Percentiles rank a stretch among this genome's conserved stretches.
phyloP scores from a whole-genome alignment of 2,797 vertebrate species.

The Neopelma chrysocephalum region DNA sequence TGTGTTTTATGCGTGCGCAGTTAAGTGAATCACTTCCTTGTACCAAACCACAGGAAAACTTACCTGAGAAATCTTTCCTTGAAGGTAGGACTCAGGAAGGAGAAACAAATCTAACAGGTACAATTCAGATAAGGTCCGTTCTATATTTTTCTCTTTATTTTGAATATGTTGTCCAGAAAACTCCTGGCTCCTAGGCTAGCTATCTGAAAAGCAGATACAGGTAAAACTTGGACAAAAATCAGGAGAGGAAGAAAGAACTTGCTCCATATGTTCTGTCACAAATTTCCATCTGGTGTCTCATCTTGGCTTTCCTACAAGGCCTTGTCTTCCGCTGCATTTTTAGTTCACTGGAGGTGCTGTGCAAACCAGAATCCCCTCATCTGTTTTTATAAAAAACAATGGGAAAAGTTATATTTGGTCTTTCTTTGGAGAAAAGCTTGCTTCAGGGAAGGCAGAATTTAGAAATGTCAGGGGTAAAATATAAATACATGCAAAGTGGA shows the following conservation, averaged over 20 bases:
- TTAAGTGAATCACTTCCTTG: not conserved
- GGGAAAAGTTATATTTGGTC: not conserved
- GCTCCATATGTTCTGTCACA: not conserved
- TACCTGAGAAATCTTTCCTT: not conserved
- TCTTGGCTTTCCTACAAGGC: not conserved
- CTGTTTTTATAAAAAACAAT: not conserved
- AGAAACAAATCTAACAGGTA: not conserved
- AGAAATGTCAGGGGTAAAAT: slow-evolving; percentile 21
- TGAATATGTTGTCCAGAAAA: not conserved
- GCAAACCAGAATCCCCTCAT: not conserved
- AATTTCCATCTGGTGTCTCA: not conserved
- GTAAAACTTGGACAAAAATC: not conserved
- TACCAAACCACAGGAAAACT: not conserved
- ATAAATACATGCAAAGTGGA: slow-evolving; percentile 25
- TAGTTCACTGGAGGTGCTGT: not conserved
- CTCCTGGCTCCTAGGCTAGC: not conserved
- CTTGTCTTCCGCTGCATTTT: not conserved
- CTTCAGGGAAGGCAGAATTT: not conserved
- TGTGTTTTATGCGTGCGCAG: not conserved
- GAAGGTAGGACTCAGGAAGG: not conserved
- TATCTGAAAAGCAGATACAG: not conserved
- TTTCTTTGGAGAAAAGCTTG: not conserved
- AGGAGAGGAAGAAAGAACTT: not conserved
- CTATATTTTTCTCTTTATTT: not conserved
- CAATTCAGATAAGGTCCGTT: not conserved